Base-by-base conservation (phyloP, 2,113 vertebrate genomes). In the Plecturocebus donacophilus region DNA sequence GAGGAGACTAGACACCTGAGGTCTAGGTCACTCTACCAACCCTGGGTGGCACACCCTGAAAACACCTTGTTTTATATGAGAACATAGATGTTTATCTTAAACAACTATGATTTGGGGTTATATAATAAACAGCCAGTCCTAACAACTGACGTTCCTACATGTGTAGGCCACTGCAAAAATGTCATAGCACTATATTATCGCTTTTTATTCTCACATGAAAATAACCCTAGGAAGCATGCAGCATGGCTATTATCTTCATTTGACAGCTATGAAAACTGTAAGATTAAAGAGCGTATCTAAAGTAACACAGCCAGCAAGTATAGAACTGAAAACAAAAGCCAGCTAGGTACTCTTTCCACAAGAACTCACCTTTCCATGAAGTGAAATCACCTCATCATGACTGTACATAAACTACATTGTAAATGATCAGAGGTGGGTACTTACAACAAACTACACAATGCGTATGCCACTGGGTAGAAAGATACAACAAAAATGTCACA, bases 241-340 rank as follows among this genome's bases (percentile, higher is more conserved):
- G 20, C 21, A 82, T 79, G 70, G 86, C 1, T 35, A 82, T 61
- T 38, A 68, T 20, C 84, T 73, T 4, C 0, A 70, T 45, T 14
- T 68, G 92, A 96, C 90, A 96, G 71, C 70, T 13, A 86, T 88
- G 77, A 70, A 95, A 54, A 89, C 49, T n/a, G 30, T n/a, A 86
- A 64, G 64, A 76, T 61, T 42, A 66, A 85, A 81, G 2, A 82
- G 79, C 58, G 35, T 87, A 8, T 68, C 87, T 90, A 38, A 27
- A 96, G 70, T 52, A 86, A 93, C 73, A 95, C 4, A 42, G 75
- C 70, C 35, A 94, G 85, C 54, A 81, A 96, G 40, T 30, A 21
- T 23, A 82, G 95, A 92, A 54, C 23, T 79, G 75, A 79, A 77
- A 93, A 68, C 81, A 73, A 52, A 95, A 83, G 21, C 73, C 80